phyloP scores from a whole-genome alignment of 1,140 invertebrate genomes.

The Magallana angulata region DNA sequence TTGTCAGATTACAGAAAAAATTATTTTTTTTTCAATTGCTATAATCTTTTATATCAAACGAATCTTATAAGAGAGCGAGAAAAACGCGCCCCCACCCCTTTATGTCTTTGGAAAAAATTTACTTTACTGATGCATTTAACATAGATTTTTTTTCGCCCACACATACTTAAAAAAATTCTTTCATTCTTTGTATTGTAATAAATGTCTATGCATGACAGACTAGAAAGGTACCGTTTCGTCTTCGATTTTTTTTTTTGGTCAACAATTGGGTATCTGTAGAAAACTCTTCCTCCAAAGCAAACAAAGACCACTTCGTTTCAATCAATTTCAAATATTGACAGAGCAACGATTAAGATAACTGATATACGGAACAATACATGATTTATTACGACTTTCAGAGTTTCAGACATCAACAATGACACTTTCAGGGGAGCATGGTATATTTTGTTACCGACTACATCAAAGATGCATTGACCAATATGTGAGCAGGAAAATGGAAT shows the following conservation, averaged over 20 bases:
- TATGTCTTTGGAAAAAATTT: too few relatives aligned
- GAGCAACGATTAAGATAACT: constrained; percentile 33
- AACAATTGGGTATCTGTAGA: constrained; percentile 30
- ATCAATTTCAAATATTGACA: constrained; percentile 37
- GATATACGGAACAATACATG: constrained; percentile 30
- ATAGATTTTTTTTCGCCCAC: not conserved
- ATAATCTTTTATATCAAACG: too few relatives aligned
- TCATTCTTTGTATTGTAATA: not conserved
- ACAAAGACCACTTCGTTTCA: constrained; percentile 13
- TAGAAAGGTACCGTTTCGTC: not conserved
- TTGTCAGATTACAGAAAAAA: too few relatives aligned
- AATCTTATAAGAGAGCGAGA: too few relatives aligned
- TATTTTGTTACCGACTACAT: constrained; percentile 43
- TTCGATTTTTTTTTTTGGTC: constrained; percentile 6
- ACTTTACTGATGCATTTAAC: too few relatives aligned
- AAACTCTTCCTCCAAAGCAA: not conserved
- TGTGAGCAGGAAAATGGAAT: constrained; percentile 1
- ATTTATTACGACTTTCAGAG: constrained; percentile 34
- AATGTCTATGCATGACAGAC: not conserved
- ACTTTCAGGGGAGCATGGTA: constrained; percentile 7
- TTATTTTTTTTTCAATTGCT: too few relatives aligned
- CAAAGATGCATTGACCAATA: constrained; percentile 37
- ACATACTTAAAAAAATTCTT: not conserved
- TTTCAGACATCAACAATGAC: constrained; percentile 1
- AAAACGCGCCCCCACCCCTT: too few relatives aligned